Conservation (phyloP, 2,797 vertebrate species). For the Sebastiscus tertius region DNA sequence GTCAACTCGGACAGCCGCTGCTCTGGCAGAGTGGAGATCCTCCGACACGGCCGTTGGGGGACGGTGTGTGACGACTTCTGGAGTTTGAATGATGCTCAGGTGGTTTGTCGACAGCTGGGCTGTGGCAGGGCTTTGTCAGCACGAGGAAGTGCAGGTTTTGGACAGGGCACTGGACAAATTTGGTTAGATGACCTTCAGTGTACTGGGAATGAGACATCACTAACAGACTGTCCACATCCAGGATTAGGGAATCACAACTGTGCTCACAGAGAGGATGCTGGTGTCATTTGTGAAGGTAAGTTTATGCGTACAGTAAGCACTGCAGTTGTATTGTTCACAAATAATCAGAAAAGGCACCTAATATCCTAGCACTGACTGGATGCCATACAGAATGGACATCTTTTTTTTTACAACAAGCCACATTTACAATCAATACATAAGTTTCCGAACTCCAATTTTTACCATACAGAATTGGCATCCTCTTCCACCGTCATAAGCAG, state of each 20-base stretch:
- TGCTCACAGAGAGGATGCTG: fast-evolving
- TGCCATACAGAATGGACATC: too few relatives aligned
- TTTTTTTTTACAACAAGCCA: too few relatives aligned
- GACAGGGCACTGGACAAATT: background rate
- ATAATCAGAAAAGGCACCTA: background rate
- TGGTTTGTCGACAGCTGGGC: background rate
- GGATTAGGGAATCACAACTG: background rate
- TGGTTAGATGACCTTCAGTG: background rate
- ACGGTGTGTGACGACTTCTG: background rate
- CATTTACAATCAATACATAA: too few relatives aligned
- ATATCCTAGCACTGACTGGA: background rate
- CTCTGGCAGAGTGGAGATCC: background rate
- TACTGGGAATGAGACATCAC: background rate
- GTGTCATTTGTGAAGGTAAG: background rate
- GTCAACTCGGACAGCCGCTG: fast-evolving
- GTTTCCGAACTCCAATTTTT: too few relatives aligned
- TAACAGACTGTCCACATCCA: background rate
- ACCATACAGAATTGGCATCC: too few relatives aligned
- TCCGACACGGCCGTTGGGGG: fast-evolving
- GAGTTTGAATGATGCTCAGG: too few relatives aligned
- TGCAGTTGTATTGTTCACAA: background rate
- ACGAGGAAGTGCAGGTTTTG: background rate
- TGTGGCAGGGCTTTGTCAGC: background rate
- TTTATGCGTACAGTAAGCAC: background rate
- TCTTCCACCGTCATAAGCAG: too few relatives aligned